Evolutionary conservation across 2,113 vertebrate species (phyloP).

Genomic region (Sphaerodactylus townsendi): DNA sequence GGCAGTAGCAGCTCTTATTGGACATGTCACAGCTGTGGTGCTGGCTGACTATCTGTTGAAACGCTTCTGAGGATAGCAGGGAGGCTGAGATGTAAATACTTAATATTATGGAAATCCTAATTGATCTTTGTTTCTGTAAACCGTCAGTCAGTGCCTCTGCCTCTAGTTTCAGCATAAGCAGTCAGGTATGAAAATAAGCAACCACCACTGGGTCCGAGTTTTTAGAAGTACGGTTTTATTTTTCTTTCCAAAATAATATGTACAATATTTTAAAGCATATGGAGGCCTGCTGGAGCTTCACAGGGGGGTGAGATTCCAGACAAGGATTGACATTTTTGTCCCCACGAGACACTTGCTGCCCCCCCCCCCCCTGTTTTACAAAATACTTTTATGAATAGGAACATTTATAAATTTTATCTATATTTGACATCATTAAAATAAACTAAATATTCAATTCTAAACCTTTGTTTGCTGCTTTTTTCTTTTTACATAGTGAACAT

Average conservation of each 20-base stretch:
- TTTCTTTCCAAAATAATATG: constrained; percentile 62
- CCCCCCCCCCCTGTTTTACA: constrained; percentile 64
- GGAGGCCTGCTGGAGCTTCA: constrained; percentile 14
- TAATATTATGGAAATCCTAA: too few relatives aligned
- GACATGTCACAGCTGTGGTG: too few relatives aligned
- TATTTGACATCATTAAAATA: constrained; percentile 74
- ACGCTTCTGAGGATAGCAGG: too few relatives aligned
- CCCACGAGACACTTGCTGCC: constrained; percentile 68
- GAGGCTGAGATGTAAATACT: too few relatives aligned
- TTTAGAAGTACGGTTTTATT: constrained; percentile 59
- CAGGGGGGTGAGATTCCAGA: constrained; percentile 42
- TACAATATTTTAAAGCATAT: constrained; percentile 67
- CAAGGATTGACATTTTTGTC: constrained; percentile 55
- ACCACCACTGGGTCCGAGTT: neutral
- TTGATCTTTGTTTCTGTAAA: too few relatives aligned
- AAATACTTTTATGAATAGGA: constrained; percentile 69
- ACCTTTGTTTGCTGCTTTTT: constrained; percentile 1
- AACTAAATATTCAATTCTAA: constrained; percentile 57
- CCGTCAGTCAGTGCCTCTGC: too few relatives aligned
- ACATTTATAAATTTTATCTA: constrained; percentile 69
- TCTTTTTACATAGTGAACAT: constrained; percentile 36
- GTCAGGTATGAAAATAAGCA: neutral
- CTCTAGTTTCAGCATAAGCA: accelerated
- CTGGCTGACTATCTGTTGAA: too few relatives aligned
- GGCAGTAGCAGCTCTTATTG: too few relatives aligned